Evolutionary conservation across 2,113 vertebrate species (phyloP), one percentile per base, ranked within the genome.

Genomic region (Tenebrosternarchus preto): DNA sequence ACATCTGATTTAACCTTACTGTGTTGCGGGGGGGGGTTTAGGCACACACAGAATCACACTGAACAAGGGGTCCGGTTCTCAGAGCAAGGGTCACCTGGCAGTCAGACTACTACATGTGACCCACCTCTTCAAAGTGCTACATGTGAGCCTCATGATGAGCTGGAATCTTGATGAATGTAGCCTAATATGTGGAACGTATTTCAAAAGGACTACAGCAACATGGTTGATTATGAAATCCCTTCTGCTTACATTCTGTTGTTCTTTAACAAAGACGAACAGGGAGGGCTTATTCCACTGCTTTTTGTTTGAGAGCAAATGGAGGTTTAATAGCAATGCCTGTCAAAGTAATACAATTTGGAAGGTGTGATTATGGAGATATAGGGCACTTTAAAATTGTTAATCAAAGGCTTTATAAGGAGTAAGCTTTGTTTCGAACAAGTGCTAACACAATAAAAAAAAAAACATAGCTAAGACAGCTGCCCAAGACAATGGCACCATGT

Each of bases 281-380:
- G 31, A 46, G 55, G 33, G 43, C 19, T n/a, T 24, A 31, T 56
- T 22, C 22, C 4, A 31, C 43, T 16, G 11, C 25, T 33, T n/a
- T n/a, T n/a, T 66, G 61, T 63, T 22, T n/a, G 61, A 36, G 29
- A 56, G 46, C 15, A 67, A 20, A 53, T 24, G 20, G 24, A 53
- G 46, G 46, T 33, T 43, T 50, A 63, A 76, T 61, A 53, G 46
- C 43, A 17, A 22, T 55, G 75, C 9, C 43, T 67, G 74, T 76
- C 74, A 77, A 66, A 77, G 60, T 31, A 31, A 39, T 20, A 39
- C 27, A n/a, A 36, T 27, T 31, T 22, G 25, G 43, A 66, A 31
- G 27, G 43, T 66, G 15, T 50, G 59, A 31, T 67, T 66, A 55
- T 66, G 46, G 20, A 67, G 46, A 24, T 67, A 5, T 7, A 4